Conservation (phyloP, 2,797 vertebrate species). For the Siniperca undulata region DNA sequence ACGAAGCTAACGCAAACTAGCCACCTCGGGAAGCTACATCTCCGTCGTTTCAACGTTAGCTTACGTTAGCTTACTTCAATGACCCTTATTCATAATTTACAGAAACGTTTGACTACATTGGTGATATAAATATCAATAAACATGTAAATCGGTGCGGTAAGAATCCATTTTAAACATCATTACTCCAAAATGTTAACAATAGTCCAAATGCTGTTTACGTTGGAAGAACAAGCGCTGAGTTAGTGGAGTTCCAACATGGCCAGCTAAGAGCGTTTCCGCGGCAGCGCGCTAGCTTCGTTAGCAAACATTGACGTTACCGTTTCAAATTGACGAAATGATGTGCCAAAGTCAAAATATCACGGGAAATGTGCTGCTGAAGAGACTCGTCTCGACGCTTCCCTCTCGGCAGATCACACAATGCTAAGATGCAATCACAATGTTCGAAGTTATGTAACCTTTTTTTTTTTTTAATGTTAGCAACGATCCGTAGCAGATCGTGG, state of each 20-base stretch:
- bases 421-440: constrained; percentile 15
- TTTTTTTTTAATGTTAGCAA: constrained; percentile 19
- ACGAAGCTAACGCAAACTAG: constrained; percentile 64
- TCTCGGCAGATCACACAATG: constrained; percentile 26
- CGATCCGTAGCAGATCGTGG: constrained; percentile 58
- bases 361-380: constrained; percentile 9
- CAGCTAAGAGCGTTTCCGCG: constrained; percentile 61
- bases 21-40: constrained; percentile 9
- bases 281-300: constrained; percentile 53
- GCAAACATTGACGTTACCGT: constrained; percentile 77
- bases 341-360: constrained; percentile 58
- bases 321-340: constrained; percentile 47
- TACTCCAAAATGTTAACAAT: neutral
- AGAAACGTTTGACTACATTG: rapidly evolving
- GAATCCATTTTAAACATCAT: rapidly evolving
- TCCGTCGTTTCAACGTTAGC: constrained; percentile 19
- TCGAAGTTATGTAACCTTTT: constrained; percentile 67
- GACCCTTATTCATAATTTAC: neutral
- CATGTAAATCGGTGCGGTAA: rapidly evolving
- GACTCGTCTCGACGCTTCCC: constrained; percentile 34
- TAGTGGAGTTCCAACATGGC: constrained; percentile 47
- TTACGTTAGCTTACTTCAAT: neutral
- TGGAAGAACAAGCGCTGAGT: constrained; percentile 34
- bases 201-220: neutral
- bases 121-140: rapidly evolving